These are phyloP conservation scores for Corythaeola cristata DNA, from an alignment of 2,113 vertebrate species.

Conservation along the genomic window DNA sequence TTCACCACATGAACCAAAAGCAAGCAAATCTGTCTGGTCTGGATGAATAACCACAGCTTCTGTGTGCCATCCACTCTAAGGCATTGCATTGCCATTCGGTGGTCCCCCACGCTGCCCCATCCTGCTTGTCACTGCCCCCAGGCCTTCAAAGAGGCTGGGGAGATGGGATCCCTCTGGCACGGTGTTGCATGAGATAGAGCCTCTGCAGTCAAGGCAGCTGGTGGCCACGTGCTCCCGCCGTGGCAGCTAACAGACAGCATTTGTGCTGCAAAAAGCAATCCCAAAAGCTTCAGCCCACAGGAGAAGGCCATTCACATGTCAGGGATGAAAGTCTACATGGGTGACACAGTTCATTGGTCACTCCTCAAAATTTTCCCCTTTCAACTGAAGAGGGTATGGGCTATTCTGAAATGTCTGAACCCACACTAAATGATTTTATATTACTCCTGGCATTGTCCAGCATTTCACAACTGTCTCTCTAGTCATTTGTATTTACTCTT, in stretches of 20 bases:
- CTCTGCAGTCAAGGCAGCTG: neutral
- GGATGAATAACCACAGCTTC: neutral
- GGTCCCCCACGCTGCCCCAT: neutral
- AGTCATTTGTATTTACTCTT: neutral
- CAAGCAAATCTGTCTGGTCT: neutral
- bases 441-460: neutral
- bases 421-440: neutral
- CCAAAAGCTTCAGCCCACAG: neutral
- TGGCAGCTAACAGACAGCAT: neutral
- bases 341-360: neutral
- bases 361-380: neutral
- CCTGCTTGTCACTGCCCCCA: neutral
- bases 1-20: neutral
- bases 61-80: neutral
- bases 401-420: neutral
- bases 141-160: neutral
- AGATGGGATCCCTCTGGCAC: neutral
- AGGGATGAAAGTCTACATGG: neutral
- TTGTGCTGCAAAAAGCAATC: neutral
- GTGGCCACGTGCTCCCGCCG: accelerated
- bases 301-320: neutral
- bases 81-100: accelerated
- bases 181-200: accelerated
- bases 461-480: neutral
- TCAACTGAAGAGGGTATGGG: neutral